Conservation (phyloP, 1,140 invertebrate genomes). For the Mercenaria mercenaria region DNA sequence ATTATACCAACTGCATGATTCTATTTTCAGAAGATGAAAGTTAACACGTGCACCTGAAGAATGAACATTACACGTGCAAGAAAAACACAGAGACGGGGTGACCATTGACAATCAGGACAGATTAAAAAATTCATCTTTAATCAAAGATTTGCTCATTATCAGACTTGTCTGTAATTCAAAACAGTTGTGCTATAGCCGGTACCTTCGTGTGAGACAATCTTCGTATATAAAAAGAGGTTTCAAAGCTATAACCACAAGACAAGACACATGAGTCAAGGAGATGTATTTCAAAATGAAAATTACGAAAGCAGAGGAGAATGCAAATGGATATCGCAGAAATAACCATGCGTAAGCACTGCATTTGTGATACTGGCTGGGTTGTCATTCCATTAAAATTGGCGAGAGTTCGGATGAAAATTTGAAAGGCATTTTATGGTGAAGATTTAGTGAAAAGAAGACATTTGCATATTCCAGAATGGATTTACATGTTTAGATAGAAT, state of each 20-base stretch:
- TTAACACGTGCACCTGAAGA: background rate
- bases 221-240: background rate
- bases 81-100: no score
- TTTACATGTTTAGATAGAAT: no score
- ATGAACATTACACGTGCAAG: background rate
- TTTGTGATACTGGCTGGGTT: slow-evolving; percentile 22
- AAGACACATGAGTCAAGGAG: background rate
- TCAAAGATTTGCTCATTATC: background rate
- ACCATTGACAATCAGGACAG: no score
- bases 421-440: background rate
- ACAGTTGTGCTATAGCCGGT: background rate
- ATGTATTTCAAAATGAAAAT: background rate
- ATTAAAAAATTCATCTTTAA: no score
- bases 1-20: background rate
- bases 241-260: background rate
- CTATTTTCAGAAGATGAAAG: background rate
- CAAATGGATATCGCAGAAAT: background rate
- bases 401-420: background rate
- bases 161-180: background rate
- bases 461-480: background rate
- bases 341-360: background rate
- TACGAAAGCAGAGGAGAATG: background rate
- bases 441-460: background rate
- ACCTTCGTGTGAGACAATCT: background rate
- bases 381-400: slow-evolving; percentile 33